phyloP scores from a whole-genome alignment of 2,888 invertebrate genomes.

The Macaria notata region DNA sequence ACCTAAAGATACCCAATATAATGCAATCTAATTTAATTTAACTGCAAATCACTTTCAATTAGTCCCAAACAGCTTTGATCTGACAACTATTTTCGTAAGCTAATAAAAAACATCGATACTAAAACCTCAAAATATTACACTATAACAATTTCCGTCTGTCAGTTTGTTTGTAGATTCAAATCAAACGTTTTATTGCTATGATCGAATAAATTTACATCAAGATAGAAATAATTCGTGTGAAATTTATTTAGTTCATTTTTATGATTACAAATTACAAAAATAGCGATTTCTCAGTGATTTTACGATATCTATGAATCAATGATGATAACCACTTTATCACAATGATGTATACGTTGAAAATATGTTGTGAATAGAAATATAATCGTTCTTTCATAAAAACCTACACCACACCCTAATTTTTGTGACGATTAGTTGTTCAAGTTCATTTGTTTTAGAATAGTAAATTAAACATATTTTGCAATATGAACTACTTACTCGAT shows the following conservation, averaged over 20 bases:
- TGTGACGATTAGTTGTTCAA: too few relatives aligned
- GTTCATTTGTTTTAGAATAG: too few relatives aligned
- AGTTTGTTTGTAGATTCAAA: conserved; percentile 14
- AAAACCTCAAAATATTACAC: conserved; percentile 4
- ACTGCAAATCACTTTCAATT: conserved; percentile 3
- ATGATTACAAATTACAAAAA: conserved; percentile 8
- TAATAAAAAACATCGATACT: conserved; percentile 2
- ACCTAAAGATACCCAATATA: conserved; percentile 1
- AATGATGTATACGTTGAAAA: not conserved
- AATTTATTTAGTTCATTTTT: conserved; percentile 7
- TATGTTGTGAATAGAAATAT: too few relatives aligned
- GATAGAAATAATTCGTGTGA: conserved; percentile 9
- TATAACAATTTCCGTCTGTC: conserved; percentile 9
- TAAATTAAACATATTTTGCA: too few relatives aligned
- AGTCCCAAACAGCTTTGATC: not conserved
- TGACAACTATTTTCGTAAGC: conserved; percentile 2
- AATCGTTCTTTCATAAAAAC: too few relatives aligned
- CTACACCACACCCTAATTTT: too few relatives aligned
- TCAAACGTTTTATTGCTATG: conserved; percentile 11
- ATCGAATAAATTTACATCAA: conserved; percentile 9
- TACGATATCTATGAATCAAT: conserved; percentile 5
- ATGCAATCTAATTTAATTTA: conserved; percentile 7
- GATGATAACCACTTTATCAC: conserved; percentile 5
- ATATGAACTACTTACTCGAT: too few relatives aligned
- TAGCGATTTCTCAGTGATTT: conserved; percentile 6